Conservation (phyloP, 37 sponge, comb jelly and placozoan species). For the Hormiphora californensis region DNA sequence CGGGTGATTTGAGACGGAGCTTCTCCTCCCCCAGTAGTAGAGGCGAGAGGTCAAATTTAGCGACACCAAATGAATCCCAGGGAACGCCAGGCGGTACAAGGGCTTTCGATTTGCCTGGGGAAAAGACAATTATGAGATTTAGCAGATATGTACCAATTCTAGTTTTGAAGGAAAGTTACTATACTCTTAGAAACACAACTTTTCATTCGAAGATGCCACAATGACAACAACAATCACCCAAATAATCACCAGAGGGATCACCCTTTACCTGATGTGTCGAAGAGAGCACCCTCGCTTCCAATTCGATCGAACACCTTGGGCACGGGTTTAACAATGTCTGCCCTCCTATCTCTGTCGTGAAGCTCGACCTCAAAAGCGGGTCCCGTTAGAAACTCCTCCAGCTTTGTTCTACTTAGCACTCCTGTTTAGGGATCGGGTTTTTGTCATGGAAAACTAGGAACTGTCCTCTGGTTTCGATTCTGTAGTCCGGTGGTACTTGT, state of each 20-base stretch:
- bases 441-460: too few relatives aligned
- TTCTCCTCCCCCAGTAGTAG: conserved; percentile 61
- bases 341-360: conserved; percentile 72
- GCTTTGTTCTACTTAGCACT: not conserved
- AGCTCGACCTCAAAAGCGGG: conserved; percentile 75
- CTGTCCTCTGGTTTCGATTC: too few relatives aligned
- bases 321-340: not conserved
- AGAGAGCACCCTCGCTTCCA: conserved; percentile 9
- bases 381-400: conserved; percentile 77
- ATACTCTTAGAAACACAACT: too few relatives aligned
- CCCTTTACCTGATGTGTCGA: conserved; percentile 18
- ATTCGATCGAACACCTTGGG: conserved; percentile 63
- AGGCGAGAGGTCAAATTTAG: conserved; percentile 65
- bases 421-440: too few relatives aligned
- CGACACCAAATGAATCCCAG: conserved; percentile 67
- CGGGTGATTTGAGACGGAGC: conserved; percentile 60
- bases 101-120: conserved; percentile 51
- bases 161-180: too few relatives aligned
- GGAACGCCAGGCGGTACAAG: conserved; percentile 51
- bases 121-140: too few relatives aligned
- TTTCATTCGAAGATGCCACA: too few relatives aligned
- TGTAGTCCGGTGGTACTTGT: too few relatives aligned
- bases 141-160: too few relatives aligned
- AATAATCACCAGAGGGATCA: too few relatives aligned
- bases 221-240: too few relatives aligned